These are phyloP conservation scores for Hafferia zeledoni DNA, from an alignment of 2,797 vertebrate species.

Conservation along the genomic window DNA sequence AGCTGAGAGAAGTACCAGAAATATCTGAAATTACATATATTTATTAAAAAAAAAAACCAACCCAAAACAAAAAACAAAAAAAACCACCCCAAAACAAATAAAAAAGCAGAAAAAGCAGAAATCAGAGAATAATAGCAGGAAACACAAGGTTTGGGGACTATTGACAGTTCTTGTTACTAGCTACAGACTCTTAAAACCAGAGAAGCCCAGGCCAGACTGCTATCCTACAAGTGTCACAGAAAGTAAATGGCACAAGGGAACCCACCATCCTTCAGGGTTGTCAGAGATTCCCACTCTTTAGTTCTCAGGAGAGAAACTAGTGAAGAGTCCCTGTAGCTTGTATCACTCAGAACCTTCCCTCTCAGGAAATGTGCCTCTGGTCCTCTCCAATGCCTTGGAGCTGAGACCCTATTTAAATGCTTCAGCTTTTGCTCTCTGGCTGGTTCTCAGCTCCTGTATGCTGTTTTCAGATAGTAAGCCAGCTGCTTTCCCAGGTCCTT, in stretches of 20 bases:
- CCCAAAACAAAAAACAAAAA: too few species aligned
- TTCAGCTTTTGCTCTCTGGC: not conserved
- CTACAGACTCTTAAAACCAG: not conserved
- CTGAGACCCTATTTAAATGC: not conserved
- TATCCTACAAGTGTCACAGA: not conserved
- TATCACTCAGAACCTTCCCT: not conserved
- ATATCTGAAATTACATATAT: not conserved
- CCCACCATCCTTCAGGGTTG: not conserved
- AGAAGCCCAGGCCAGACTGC: not conserved
- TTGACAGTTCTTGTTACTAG: not conserved
- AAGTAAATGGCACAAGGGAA: not conserved
- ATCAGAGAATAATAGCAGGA: not conserved
- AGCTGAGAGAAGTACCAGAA: not conserved
- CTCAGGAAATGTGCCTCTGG: fast-evolving
- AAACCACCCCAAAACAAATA: not conserved
- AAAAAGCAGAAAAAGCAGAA: not conserved
- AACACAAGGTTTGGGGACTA: not conserved
- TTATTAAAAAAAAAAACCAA: not conserved
- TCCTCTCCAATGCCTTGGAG: not conserved
- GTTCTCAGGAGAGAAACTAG: not conserved
- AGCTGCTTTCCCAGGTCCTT: not conserved
- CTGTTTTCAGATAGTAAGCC: not conserved
- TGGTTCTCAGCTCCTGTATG: not conserved
- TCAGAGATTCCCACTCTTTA: not conserved
- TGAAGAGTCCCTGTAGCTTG: not conserved